A percentile compares a stretch with the other conserved stretches of the same genome.
Conservation (phyloP, 2,113 vertebrate species). For the Vidua chalybeata region DNA sequence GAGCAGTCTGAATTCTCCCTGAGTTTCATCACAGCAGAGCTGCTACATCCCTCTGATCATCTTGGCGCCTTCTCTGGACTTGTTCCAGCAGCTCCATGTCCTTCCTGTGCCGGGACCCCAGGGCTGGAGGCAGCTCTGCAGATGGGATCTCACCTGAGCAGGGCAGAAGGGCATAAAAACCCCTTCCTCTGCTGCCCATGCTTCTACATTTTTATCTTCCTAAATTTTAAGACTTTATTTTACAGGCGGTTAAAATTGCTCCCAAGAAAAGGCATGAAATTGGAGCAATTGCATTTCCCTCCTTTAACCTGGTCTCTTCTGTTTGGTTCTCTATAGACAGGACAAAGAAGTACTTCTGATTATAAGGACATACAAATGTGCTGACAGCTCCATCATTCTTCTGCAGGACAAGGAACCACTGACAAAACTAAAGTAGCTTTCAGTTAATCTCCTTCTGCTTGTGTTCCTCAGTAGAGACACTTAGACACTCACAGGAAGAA, state of each 20-base stretch:
- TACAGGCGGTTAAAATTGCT: not conserved
- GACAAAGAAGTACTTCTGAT: not conserved
- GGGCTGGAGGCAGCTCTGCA: not conserved
- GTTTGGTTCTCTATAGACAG: not conserved
- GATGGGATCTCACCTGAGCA: not conserved
- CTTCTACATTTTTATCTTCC: not conserved
- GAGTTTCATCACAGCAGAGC: not conserved
- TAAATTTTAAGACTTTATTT: not conserved
- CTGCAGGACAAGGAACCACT: not conserved
- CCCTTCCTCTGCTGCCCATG: accelerated
- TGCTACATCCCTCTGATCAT: not conserved
- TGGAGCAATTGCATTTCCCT: not conserved
- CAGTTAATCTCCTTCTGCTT: not conserved
- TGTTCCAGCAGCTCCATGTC: not conserved
- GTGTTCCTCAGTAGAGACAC: not conserved
- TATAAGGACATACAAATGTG: not conserved
- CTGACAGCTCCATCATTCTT: not conserved
- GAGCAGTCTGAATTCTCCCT: not conserved
- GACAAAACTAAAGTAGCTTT: not conserved
- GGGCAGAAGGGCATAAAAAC: not conserved
- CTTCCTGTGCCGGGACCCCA: not conserved
- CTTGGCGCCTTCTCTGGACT: too few relatives aligned
- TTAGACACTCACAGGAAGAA: not conserved
- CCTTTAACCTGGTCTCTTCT: not conserved
- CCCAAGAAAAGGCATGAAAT: not conserved